These are phyloP conservation scores for Telmatochromis brachygnathus DNA, from an alignment of 2,113 vertebrate species.

Conservation along the genomic window DNA sequence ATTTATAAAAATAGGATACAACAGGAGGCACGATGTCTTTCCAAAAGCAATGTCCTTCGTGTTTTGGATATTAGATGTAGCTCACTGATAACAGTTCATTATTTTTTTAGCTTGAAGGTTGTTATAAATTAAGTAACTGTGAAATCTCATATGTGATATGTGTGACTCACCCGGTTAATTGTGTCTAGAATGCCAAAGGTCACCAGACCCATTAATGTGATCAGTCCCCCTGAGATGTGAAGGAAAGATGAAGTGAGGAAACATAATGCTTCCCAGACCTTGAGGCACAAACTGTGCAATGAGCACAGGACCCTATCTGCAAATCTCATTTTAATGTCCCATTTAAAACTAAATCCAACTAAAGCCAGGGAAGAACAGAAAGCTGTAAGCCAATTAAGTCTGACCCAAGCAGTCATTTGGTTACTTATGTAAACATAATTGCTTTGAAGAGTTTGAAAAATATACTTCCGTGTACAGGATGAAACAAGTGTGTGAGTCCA, in stretches of 20 bases:
- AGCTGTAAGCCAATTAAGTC: background rate
- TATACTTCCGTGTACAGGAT: background rate
- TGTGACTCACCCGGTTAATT: background rate
- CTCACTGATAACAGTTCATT: background rate
- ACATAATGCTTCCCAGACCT: background rate
- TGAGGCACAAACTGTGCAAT: background rate
- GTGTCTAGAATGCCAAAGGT: constrained; percentile 12
- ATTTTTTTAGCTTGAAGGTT: background rate
- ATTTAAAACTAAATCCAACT: background rate
- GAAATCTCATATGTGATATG: background rate
- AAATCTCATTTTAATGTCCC: background rate
- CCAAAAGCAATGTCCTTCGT: background rate
- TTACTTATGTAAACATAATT: background rate
- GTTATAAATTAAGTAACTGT: background rate
- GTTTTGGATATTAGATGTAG: background rate
- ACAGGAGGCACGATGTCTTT: background rate
- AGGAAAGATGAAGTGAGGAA: background rate
- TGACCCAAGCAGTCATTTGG: background rate
- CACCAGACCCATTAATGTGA: constrained; percentile 17
- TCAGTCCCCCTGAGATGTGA: background rate
- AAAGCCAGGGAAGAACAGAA: background rate
- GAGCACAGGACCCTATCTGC: background rate
- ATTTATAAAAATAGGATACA: background rate
- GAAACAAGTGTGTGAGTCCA: background rate
- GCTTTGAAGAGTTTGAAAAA: background rate